Base-by-base conservation (phyloP, 1,140 invertebrate genomes). In the Drosophila seguyi region DNA sequence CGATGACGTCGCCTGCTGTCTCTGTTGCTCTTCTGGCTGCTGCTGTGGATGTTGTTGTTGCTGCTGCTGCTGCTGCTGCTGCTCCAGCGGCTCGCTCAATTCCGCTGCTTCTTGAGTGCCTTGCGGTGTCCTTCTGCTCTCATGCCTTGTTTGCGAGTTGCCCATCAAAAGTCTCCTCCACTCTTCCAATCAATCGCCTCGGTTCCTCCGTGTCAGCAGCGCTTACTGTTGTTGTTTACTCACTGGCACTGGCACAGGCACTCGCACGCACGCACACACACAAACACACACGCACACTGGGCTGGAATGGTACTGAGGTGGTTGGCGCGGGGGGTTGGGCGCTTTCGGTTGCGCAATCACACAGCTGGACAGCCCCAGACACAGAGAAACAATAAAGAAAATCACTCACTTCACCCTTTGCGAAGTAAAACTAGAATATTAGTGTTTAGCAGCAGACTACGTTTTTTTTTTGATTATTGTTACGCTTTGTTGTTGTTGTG, bases 81-180 rank as follows among this genome's bases (percentile, higher is more conserved):
- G 74, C 34, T 63, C 36, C 58, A 56, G 73, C 44, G 61, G 68
- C 20, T 36, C 56, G 27, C 56, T 59, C 57, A 34, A 59, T 57
- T 58, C 52, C 60, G 34, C 66, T 78, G 55, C 65, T 69, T 60
- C 50, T 57, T 52, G 62, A 53, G 69, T 57, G 66, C 53, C 58
- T 67, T 77, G 75, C 36, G 55, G 27, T 72, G 71, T 74, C 58
- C 71, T 66, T 76, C 62, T 60, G 55, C 58, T 76, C 38, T 58
- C 63, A 57, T 69, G 41, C 58, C 76, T 62, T 53, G 62, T 48
- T 68, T 74, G 77, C 69, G 62, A 73, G 58, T 80, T 81, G 76
- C 76, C 78, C 78, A 81, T 81, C 69, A 81, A 81, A 79, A 73
- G 56, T 44, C 38, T 36, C 61, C 38, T 36, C 61, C 73, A 34